Conservation (phyloP, 2,888 invertebrate genomes). For the Hedya salicella region DNA sequence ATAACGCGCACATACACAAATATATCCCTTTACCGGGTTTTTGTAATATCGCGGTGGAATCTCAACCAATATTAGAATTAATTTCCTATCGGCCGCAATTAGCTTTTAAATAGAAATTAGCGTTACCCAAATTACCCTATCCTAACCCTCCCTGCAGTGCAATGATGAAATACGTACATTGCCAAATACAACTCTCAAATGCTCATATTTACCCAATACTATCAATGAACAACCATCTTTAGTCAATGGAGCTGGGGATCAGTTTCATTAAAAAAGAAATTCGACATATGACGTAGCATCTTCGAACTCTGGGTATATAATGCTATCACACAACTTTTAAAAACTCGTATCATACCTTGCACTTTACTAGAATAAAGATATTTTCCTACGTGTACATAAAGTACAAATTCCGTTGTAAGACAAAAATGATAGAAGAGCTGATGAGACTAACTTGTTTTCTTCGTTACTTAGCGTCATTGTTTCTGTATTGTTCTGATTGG, state of each 20-base stretch:
- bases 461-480: slow-evolving; percentile 35
- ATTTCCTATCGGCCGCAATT: slow-evolving; percentile 12
- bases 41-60: no score
- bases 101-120: slow-evolving; percentile 26
- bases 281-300: neutral
- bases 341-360: neutral
- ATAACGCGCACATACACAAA: neutral
- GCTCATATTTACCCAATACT: neutral
- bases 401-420: neutral
- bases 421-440: neutral
- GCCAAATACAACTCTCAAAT: neutral
- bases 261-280: neutral
- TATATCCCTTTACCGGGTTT: neutral
- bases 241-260: neutral
- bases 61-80: slow-evolving; percentile 1
- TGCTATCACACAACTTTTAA: neutral
- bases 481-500: slow-evolving; percentile 16
- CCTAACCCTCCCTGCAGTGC: slow-evolving; percentile 3
- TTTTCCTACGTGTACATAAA: neutral
- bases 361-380: neutral
- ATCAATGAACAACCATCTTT: slow-evolving; percentile 12
- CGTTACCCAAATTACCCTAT: slow-evolving; percentile 14
- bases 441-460: neutral
- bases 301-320: slow-evolving; percentile 2
- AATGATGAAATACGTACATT: slow-evolving; percentile 1